Percentiles rank a stretch among this genome's conserved stretches.
Conservation (phyloP, 2,113 vertebrate genomes). For the Neolamprologus longior region DNA sequence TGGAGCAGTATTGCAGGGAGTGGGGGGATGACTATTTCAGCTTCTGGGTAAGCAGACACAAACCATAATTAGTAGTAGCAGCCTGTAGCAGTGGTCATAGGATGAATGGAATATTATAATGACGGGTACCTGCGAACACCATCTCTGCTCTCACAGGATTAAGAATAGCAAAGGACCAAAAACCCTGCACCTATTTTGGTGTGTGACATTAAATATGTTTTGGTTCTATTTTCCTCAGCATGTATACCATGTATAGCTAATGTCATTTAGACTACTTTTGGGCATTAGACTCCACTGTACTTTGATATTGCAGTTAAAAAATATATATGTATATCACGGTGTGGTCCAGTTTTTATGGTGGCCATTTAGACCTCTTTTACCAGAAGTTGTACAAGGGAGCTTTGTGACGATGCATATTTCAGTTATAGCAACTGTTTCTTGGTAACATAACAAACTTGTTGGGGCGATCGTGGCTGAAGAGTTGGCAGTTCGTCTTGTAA, state of each 20-base stretch:
- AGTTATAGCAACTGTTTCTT: neutral
- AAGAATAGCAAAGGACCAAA: neutral
- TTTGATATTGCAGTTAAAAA: neutral
- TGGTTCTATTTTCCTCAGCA: neutral
- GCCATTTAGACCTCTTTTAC: neutral
- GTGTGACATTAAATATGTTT: neutral
- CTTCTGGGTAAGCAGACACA: constrained; percentile 77
- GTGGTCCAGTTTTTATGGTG: neutral
- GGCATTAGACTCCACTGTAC: rapidly evolving
- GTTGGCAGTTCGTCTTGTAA: no score
- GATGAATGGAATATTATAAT: neutral
- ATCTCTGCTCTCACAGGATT: neutral
- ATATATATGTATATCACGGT: neutral
- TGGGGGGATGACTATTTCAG: constrained; percentile 98
- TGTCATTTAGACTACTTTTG: neutral
- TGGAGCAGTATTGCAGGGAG: constrained; percentile 74
- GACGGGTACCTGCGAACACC: rapidly evolving
- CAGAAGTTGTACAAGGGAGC: neutral
- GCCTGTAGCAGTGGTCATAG: neutral
- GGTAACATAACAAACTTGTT: neutral
- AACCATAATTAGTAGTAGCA: neutral
- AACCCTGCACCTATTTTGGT: neutral
- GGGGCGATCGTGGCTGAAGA: no score
- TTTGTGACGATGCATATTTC: neutral
- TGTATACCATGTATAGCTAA: neutral